Base-by-base conservation (phyloP, 2,113 vertebrate species). In the Verasper variegatus region DNA sequence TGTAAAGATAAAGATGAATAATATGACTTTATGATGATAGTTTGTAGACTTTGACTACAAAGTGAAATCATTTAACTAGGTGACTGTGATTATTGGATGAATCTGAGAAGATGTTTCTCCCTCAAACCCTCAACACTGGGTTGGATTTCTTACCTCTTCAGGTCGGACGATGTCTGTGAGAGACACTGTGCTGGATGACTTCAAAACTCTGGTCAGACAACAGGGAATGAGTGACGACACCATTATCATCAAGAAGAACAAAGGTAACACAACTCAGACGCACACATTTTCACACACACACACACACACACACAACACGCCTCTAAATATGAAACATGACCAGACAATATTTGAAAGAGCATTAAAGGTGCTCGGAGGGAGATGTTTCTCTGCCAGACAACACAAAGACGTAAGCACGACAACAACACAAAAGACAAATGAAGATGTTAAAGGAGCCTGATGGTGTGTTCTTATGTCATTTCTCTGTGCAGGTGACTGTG, bases 101-200 rank as follows among this genome's bases (percentile, higher is more conserved):
- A 59, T 17, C 20, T 9, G 12, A 56, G 15, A 31, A 35, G 23
- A 23, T 13, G 31, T 5, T 18, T 42, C 31, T 60, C 5, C 31
- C 40, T 24, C 56, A 10, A 66, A 42, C 3, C 7, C 11, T 15
- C 17, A 6, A 49, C 45, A 17, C 45, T 49, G 45, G 17, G 40
- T 42, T 42, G 2, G 0, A 13, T 42, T 40, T 42, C 40, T 42
- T 3, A 13, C 24, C 23, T 59, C 69, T 59, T 18, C 85, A 99
- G 98, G 96, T 31, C 94, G 98, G 47, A 91, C 85, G 20, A 94
- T 77, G 0, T 68, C 93, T 40, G 87, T 98, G 71, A 90, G 94
- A 8, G 84, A 91, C 2, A 91, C 92, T 0, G 88, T 97, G 58
- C 45, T 95, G 17, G 92, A 95, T 0, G 93, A 95, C 35, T 99